Evolutionary conservation across 2,113 vertebrate genomes (phyloP).

Genomic region (Otus sunia): DNA sequence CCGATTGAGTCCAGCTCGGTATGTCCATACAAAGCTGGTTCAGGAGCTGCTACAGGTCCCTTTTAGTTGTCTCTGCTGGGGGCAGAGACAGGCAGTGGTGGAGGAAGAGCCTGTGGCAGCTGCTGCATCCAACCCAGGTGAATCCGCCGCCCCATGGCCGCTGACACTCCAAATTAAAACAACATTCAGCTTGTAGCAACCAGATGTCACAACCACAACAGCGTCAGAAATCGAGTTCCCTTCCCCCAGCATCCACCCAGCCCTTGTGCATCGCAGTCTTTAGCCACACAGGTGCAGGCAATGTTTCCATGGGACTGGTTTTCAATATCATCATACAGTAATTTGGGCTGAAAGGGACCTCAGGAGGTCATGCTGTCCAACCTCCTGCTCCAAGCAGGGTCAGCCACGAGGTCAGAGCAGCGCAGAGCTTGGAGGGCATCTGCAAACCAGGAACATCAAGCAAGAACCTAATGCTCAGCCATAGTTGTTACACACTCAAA

Average conservation of each 20-base stretch:
- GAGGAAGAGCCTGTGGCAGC: neutral
- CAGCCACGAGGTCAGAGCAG: neutral
- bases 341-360: neutral
- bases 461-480: neutral
- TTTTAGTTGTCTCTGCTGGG: neutral
- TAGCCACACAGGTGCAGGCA: neutral
- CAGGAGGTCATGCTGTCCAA: neutral
- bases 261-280: no score
- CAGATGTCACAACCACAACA: neutral
- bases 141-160: neutral
- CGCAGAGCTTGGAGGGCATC: neutral
- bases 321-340: neutral
- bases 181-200: neutral
- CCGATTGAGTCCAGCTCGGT: neutral
- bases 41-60: neutral
- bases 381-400: neutral
- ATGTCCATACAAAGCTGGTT: rapidly evolving
- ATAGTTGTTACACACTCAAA: neutral
- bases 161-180: neutral
- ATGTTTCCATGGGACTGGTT: rapidly evolving
- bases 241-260: neutral
- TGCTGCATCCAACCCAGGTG: neutral
- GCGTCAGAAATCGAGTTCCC: neutral
- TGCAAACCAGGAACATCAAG: neutral
- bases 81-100: neutral